phyloP scores from a whole-genome alignment of 1,140 invertebrate species.

The Dolichoris vasculosae region DNA sequence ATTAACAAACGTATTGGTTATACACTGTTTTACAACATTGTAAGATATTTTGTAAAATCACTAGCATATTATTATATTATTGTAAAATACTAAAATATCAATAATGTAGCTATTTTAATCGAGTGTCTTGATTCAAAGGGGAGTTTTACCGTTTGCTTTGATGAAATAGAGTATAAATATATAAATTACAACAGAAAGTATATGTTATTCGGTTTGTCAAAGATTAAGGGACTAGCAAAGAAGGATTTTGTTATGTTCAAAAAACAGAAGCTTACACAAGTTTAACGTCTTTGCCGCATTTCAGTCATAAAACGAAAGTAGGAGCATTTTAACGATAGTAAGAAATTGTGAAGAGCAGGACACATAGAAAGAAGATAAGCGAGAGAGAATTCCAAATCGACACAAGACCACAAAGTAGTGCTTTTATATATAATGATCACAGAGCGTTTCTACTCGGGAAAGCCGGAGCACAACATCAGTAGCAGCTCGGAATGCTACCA shows the following conservation, averaged over 20 bases:
- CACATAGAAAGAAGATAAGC: neutral
- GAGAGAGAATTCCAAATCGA: neutral
- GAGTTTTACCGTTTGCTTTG: no score
- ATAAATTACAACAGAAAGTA: no score
- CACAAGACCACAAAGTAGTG: conserved; percentile 29
- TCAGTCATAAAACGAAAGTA: neutral
- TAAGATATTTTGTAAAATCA: no score
- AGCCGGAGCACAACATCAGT: neutral
- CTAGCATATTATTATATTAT: no score
- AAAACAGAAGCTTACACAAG: neutral
- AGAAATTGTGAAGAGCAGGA: neutral
- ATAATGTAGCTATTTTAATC: no score
- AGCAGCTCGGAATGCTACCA: neutral
- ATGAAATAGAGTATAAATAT: no score
- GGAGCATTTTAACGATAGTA: neutral
- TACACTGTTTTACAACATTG: no score
- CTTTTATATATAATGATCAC: conserved; percentile 26
- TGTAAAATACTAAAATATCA: no score
- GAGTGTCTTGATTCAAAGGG: no score
- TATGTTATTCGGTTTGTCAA: no score
- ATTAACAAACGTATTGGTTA: no score
- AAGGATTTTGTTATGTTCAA: neutral
- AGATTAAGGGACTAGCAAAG: no score
- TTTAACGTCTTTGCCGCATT: neutral
- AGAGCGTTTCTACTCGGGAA: neutral